These are phyloP conservation scores for Campylomormyrus tamandua DNA, from an alignment of 2,113 vertebrate species.

Conservation along the genomic window DNA sequence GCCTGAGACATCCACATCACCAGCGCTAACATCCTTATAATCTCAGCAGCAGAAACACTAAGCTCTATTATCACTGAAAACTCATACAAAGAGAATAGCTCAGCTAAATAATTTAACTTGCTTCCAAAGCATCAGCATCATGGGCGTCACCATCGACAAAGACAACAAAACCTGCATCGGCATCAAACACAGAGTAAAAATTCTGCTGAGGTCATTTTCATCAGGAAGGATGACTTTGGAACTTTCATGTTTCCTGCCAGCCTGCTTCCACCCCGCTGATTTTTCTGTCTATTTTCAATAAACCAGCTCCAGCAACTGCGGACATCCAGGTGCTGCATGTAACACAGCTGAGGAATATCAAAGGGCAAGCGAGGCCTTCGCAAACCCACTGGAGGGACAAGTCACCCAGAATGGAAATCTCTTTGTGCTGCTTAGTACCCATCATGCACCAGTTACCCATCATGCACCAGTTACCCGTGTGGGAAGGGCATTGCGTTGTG, in stretches of 20 bases:
- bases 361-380: neutral
- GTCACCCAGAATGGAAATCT: neutral
- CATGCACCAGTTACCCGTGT: conserved; percentile 76
- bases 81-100: neutral
- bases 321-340: neutral
- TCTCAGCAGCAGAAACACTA: neutral
- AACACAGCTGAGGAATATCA: neutral
- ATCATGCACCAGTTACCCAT: conserved; percentile 65
- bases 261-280: neutral
- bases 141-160: neutral
- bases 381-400: neutral
- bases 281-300: neutral
- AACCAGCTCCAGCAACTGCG: neutral
- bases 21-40: neutral
- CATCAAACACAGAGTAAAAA: neutral
- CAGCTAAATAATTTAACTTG: neutral
- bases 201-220: neutral
- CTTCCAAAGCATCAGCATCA: neutral
- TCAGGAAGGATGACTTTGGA: neutral
- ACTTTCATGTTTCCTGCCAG: neutral
- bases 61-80: neutral
- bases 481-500: conserved; percentile 89
- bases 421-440: neutral
- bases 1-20: neutral
- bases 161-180: neutral